Evolutionary conservation across 2,797 vertebrate genomes (phyloP).

Genomic region (Silurus aristotelis): DNA sequence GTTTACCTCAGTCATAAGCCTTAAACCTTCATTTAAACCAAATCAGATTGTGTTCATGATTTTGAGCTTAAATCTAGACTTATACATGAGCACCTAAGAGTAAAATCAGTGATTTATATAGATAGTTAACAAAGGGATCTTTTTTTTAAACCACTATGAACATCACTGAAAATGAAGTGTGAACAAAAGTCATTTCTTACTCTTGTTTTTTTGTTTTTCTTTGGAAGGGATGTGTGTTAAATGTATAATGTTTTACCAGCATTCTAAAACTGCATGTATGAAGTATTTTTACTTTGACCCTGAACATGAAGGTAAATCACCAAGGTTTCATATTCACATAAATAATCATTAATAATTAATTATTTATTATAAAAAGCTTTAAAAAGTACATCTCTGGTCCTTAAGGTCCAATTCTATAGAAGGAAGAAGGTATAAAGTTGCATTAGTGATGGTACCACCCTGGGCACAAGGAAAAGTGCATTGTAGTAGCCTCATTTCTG

Average conservation of each 20-base stretch:
- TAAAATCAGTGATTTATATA: not conserved
- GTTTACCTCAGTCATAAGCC: slow-evolving; percentile 3
- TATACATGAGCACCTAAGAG: not conserved
- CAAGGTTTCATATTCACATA: not conserved
- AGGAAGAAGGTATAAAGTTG: not conserved
- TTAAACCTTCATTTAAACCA: not conserved
- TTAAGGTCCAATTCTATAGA: not conserved
- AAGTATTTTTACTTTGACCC: not conserved
- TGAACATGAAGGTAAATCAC: not conserved
- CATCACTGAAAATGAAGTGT: not conserved
- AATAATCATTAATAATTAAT: not conserved
- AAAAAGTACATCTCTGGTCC: not conserved
- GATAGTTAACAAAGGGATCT: not conserved
- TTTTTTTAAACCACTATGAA: slow-evolving; percentile 34
- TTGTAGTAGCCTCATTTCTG: not conserved
- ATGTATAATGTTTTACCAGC: not conserved
- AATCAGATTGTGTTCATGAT: not conserved
- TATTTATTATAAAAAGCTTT: not conserved
- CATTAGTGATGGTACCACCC: too few relatives aligned
- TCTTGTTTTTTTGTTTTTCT: not conserved
- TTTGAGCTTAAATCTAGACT: not conserved
- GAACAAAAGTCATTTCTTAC: not conserved
- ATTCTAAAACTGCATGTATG: not conserved
- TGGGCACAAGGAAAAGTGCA: not conserved
- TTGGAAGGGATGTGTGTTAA: not conserved